These are phyloP conservation scores for Drosophila ustulata DNA, from an alignment of 2,888 invertebrate genomes.

Conservation along the genomic window DNA sequence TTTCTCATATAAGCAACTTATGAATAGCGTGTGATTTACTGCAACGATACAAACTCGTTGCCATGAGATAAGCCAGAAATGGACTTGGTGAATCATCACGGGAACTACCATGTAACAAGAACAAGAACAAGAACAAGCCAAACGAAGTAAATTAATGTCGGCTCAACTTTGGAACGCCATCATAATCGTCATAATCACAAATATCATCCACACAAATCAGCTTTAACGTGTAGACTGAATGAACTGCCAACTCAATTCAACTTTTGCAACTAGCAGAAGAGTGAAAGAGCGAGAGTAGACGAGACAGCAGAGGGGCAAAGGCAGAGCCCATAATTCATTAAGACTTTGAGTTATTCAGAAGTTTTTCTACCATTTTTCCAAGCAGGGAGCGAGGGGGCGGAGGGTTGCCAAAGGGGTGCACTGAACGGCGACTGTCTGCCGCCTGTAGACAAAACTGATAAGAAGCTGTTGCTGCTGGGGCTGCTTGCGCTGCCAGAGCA, in stretches of 20 bases:
- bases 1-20: background rate
- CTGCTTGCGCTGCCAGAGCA: conserved; percentile 21
- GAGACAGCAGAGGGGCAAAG: conserved; percentile 12
- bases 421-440: conserved; percentile 46
- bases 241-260: conserved; percentile 36
- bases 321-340: conserved; percentile 69
- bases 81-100: background rate
- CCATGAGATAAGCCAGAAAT: background rate
- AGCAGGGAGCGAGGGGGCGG: conserved; percentile 9
- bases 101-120: background rate
- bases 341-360: conserved; percentile 76
- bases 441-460: conserved; percentile 72
- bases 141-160: background rate
- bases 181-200: conserved; percentile 31
- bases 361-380: conserved; percentile 54
- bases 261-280: conserved; percentile 28
- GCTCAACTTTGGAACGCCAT: background rate
- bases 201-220: conserved; percentile 23
- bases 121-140: background rate
- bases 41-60: background rate
- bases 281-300: conserved; percentile 8
- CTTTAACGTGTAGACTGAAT: conserved; percentile 12
- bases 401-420: background rate
- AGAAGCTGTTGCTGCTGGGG: conserved; percentile 33
- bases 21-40: background rate